Base-by-base conservation (phyloP, 2,888 invertebrate genomes). In the Pristionchus maxplancki region DNA sequence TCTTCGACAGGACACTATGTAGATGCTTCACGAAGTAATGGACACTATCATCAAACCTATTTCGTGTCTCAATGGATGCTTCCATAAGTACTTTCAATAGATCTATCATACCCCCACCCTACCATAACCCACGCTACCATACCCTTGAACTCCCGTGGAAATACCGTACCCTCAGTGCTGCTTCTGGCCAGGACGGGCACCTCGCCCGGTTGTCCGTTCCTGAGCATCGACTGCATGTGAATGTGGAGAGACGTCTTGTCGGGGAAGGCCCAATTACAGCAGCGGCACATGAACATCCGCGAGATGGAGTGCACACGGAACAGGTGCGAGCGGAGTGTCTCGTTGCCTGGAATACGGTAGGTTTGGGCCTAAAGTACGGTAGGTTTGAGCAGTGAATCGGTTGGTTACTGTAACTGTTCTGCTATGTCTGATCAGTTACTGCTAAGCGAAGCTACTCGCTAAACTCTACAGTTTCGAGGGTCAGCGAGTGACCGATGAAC, bases 231-330 rank as follows among this genome's bases (percentile, higher is more conserved):
- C 88, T 93, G 93, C 92, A 93, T 94, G 90, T 92, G 93, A 81
- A 92, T 93, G 90, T 92, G 93, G n/a, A 93, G 91, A 71, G 92
- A 91, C 17, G 93, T 93, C 89, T 94, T 94, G 90, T 94, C 94
- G 6, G 93, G 93, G 83, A 94, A 94, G 40, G 94, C 94, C 94
- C 93, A 94, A 89, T 94, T 94, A 89, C 94, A 94, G 90, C 94
- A 94, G 13, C 94, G 91, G 90, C 94, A 94, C 93, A 94, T 94
- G 91, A 94, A 95, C 93, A 94, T 94, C 89, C 94, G 91, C 40
- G 94, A 93, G 74, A 94, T 95, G 89, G 93, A 92, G 90, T 95
- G 94, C 87, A 92, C 90, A 34, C 93, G 93, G 89, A 92, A 93
- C 94, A 94, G 94, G 90, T 94, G 94, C 48, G 93, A 91, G 24